Evolutionary conservation across 2,113 vertebrate species (phyloP).

Genomic region (Sander vitreus): DNA sequence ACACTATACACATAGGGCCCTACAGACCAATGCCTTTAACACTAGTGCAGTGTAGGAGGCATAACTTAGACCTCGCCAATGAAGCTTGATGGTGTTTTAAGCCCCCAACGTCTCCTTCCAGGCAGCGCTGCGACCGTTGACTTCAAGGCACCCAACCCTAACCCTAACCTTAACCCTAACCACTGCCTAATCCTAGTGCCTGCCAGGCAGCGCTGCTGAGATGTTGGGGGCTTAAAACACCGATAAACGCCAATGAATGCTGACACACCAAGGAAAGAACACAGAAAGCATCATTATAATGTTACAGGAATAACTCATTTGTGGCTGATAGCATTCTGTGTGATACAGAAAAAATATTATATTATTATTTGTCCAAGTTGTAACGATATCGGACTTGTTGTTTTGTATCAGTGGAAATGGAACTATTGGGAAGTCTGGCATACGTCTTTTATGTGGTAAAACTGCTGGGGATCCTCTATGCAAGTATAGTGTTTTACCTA

Average conservation of each 20-base stretch:
- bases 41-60: constrained; percentile 7
- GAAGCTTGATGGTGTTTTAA: background rate
- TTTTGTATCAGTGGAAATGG: background rate
- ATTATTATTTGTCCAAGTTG: background rate
- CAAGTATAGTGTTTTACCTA: background rate
- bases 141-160: no score
- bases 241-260: background rate
- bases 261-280: background rate
- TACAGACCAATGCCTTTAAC: constrained; percentile 7
- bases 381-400: background rate
- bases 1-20: background rate
- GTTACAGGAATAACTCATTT: background rate
- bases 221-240: no score
- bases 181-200: no score
- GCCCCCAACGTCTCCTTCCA: no score
- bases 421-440: background rate
- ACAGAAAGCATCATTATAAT: background rate
- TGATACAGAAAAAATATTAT: background rate
- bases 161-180: no score
- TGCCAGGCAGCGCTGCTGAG: no score
- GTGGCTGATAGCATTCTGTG: background rate
- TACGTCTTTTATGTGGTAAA: background rate
- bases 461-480: background rate
- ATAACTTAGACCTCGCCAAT: background rate
- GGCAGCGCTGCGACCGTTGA: no score